phyloP scores from a whole-genome alignment of 1,140 invertebrate genomes.

The Apis cerana region DNA sequence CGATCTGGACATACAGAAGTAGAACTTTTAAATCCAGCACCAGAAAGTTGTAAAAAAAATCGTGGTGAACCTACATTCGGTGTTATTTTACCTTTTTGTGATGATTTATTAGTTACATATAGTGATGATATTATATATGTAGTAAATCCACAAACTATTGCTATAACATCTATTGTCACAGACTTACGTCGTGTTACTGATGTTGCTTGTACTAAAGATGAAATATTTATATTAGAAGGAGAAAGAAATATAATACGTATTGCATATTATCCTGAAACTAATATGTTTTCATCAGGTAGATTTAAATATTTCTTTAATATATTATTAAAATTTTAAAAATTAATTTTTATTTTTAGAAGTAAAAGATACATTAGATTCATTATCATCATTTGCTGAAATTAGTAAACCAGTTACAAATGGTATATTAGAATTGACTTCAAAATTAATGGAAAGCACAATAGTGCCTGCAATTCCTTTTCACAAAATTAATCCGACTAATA shows the following conservation, averaged over 20 bases:
- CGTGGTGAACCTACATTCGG: constrained; percentile 86
- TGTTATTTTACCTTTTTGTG: constrained; percentile 85
- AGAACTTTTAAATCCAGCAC: constrained; percentile 85
- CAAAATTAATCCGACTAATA: constrained; percentile 75
- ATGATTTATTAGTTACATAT: constrained; percentile 88
- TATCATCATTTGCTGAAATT: constrained; percentile 72
- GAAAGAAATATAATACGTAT: constrained; percentile 85
- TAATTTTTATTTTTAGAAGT: constrained; percentile 41
- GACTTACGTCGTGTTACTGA: constrained; percentile 80
- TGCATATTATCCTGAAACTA: constrained; percentile 82
- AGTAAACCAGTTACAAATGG: constrained; percentile 76
- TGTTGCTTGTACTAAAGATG: constrained; percentile 86
- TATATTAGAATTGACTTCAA: constrained; percentile 75
- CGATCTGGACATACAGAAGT: constrained; percentile 84
- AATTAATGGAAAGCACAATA: constrained; percentile 76
- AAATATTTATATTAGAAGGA: constrained; percentile 90
- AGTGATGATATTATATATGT: constrained; percentile 87
- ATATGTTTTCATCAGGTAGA: constrained; percentile 70
- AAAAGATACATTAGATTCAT: constrained; percentile 62
- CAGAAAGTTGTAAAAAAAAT: constrained; percentile 80
- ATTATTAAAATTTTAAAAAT: background rate
- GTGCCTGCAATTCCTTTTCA: constrained; percentile 77
- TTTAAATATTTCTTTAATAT: background rate
- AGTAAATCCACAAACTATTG: constrained; percentile 85
- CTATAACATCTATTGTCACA: constrained; percentile 79